Base-by-base conservation (phyloP, 2,888 invertebrate species). In the Ametastegia equiseti region DNA sequence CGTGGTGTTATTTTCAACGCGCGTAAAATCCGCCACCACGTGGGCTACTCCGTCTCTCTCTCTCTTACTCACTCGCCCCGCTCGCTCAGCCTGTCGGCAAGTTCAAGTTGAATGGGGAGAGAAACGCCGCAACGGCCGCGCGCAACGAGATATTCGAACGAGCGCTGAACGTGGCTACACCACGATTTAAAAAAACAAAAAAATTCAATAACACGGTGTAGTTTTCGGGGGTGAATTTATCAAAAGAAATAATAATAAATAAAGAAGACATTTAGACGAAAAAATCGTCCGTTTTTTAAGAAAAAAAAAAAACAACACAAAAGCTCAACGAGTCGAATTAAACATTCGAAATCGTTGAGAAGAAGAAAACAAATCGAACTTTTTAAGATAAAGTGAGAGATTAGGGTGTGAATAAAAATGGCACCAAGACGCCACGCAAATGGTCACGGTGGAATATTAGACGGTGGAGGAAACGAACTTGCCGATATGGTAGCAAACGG, bases 391-490 rank as follows among this genome's bases (percentile, higher is more conserved):
- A 27, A 19, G 2, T 0, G 3, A 47, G 15, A 45, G 0, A 4
- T 6, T 45, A 69, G 1, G 36, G 36, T 9, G 23, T 6, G 0
- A 1, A 67, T 67, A 36, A 19, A 67, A 71, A 91, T 91, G 91
- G 91, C 91, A 85, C 91, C 91, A 69, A 85, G 91, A 84, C 89
- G 91, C 84, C 90, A 91, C 86, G 85, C 86, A 45, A 89, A 88
- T 82, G 87, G 89, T 69, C 89, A 89, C 83, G 89, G 87, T 36
- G 88, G 89, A 36, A 79, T 89, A 50, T 81, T 89, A 65, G 89
- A 89, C 75, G 87, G 85, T 78, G 85, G 83, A 6, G 89, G 84
- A 30, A 33, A 77, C 54, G 79, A 79, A 39, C n/a, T 60, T 1
- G 69, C 60, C 23, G 80, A 71, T 15, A 84, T 80, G 57, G 81